These are phyloP conservation scores for Amiota mariae DNA, from an alignment of 2,888 invertebrate species.

Conservation along the genomic window DNA sequence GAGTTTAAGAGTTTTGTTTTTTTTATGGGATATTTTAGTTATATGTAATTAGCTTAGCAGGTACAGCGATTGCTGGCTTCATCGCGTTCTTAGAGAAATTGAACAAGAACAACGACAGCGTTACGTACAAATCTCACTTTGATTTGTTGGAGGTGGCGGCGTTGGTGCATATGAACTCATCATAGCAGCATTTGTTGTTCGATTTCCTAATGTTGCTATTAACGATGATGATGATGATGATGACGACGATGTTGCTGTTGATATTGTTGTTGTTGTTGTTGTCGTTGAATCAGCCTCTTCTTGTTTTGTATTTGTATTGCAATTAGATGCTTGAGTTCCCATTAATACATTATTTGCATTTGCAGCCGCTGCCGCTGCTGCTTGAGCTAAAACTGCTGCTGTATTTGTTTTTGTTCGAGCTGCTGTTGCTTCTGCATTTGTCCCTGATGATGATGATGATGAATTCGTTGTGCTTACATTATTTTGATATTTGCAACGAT, in stretches of 20 bases:
- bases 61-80: constrained; percentile 11
- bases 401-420: constrained; percentile 51
- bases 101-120: constrained; percentile 35
- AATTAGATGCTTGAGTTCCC: constrained; percentile 5
- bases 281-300: constrained; percentile 53
- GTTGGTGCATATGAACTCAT: constrained; percentile 54
- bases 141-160: constrained; percentile 26
- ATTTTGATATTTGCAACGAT: constrained; percentile 57
- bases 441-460: constrained; percentile 14
- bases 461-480: constrained; percentile 4
- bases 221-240: constrained; percentile 44
- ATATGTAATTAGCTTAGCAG: constrained; percentile 10
- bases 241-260: constrained; percentile 33
- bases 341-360: constrained; percentile 22
- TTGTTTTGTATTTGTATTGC: constrained; percentile 36
- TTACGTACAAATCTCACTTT: constrained; percentile 70
- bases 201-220: constrained; percentile 43
- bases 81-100: neutral
- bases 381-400: constrained; percentile 38
- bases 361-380: constrained; percentile 11
- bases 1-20: too few relatives aligned
- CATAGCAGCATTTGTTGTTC: constrained; percentile 44
- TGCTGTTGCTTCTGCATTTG: constrained; percentile 30
- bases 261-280: constrained; percentile 38
- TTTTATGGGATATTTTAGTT: too few relatives aligned